Evolutionary conservation across 1,140 invertebrate species (phyloP).

Genomic region (Papilio xuthus): DNA sequence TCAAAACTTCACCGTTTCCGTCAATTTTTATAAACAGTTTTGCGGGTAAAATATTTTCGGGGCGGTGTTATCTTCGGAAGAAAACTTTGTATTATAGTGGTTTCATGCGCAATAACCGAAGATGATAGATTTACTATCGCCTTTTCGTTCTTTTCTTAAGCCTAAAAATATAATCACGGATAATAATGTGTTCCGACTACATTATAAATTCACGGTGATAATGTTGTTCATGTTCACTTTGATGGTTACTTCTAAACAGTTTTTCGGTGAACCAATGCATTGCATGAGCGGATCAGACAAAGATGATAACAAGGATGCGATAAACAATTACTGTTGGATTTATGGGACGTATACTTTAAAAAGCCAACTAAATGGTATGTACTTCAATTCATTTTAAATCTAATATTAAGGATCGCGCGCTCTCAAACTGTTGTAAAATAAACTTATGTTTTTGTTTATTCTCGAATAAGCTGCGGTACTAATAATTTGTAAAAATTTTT

Average conservation of each 20-base stretch:
- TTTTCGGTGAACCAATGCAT: slow-evolving; percentile 87
- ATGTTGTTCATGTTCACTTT: slow-evolving; percentile 85
- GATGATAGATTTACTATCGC: slow-evolving; percentile 75
- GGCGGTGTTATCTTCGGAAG: not conserved
- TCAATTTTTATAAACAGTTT: slow-evolving; percentile 11
- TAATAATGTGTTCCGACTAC: slow-evolving; percentile 85
- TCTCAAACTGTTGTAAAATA: not conserved
- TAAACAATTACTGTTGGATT: slow-evolving; percentile 83
- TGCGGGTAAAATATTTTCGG: slow-evolving; percentile 18
- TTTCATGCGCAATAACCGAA: slow-evolving; percentile 41
- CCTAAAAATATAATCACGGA: slow-evolving; percentile 84
- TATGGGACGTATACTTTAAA: slow-evolving; percentile 31
- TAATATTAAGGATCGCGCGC: not conserved
- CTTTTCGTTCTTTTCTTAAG: slow-evolving; percentile 81
- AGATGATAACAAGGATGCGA: slow-evolving; percentile 80
- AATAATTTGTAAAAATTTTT: not conserved
- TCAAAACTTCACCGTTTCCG: slow-evolving; percentile 10
- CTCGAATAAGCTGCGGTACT: too few relatives aligned
- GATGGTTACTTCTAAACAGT: slow-evolving; percentile 86
- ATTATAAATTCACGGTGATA: slow-evolving; percentile 86
- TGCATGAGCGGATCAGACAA: slow-evolving; percentile 81
- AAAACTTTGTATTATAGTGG: not conserved
- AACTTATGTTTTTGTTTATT: not conserved
- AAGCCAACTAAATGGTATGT: slow-evolving; percentile 21
- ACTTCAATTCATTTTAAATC: not conserved